These are phyloP conservation scores for Eristalis intricaria DNA, from an alignment of 2,888 invertebrate species.

Conservation along the genomic window DNA sequence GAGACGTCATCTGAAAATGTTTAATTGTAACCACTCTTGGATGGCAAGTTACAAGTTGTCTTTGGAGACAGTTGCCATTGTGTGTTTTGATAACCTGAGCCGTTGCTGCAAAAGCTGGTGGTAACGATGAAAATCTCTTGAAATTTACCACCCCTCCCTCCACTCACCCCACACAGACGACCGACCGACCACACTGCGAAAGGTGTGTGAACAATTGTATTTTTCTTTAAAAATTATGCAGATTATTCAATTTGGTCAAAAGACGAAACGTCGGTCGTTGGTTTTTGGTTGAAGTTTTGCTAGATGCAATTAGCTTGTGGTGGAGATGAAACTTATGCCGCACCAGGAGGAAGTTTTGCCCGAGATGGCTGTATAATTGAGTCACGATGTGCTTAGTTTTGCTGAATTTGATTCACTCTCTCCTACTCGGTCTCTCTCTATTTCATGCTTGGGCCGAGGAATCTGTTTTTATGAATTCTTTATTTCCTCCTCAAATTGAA, in stretches of 20 bases:
- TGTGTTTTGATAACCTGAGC: slow-evolving; percentile 31
- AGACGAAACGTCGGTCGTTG: slow-evolving; percentile 38
- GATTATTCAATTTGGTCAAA: slow-evolving; percentile 62
- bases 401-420: background rate
- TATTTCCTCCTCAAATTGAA: background rate
- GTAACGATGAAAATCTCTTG: slow-evolving; percentile 18
- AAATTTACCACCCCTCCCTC: background rate
- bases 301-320: slow-evolving; percentile 70
- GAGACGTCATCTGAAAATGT: slow-evolving; percentile 68
- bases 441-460: background rate
- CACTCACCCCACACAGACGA: background rate
- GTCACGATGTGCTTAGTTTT: slow-evolving; percentile 45
- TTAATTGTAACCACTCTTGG: slow-evolving; percentile 67
- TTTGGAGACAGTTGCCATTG: slow-evolving; percentile 37
- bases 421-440: background rate
- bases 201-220: slow-evolving; percentile 41
- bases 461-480: slow-evolving; percentile 1
- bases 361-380: slow-evolving; percentile 43
- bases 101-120: background rate
- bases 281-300: slow-evolving; percentile 46
- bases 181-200: slow-evolving; percentile 10
- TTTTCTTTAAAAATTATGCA: slow-evolving; percentile 52
- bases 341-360: slow-evolving; percentile 27
- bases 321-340: slow-evolving; percentile 48
- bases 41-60: slow-evolving; percentile 33